phyloP scores from a whole-genome alignment of 2,888 invertebrate species.

The Drosophila quinaria region DNA sequence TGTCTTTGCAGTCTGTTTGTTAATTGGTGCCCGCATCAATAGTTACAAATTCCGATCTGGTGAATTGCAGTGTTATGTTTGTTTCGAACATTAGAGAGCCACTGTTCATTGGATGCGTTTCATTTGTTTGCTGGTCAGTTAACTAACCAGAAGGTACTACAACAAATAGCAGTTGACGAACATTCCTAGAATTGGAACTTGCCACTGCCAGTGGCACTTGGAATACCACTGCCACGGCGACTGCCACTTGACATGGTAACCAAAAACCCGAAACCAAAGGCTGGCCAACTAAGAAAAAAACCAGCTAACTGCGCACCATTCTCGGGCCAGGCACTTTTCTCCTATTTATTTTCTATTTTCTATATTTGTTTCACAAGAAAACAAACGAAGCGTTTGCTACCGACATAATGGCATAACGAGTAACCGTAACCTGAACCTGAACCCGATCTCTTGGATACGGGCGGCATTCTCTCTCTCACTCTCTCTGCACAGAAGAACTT shows the following conservation, averaged over 20 bases:
- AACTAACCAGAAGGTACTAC: conserved; percentile 43
- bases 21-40: conserved; percentile 45
- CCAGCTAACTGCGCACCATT: conserved; percentile 47
- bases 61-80: conserved; percentile 31
- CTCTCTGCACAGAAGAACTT: conserved; percentile 2
- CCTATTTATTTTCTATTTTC: conserved; percentile 6
- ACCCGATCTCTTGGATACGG: conserved; percentile 49
- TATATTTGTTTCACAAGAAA: conserved; percentile 48
- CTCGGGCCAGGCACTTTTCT: conserved; percentile 26
- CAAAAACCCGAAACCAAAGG: conserved; percentile 67
- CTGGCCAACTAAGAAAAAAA: conserved; percentile 37
- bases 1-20: conserved; percentile 27
- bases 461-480: conserved; percentile 33
- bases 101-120: conserved; percentile 35
- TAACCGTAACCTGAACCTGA: conserved; percentile 50
- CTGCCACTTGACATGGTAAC: conserved; percentile 76
- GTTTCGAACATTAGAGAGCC: conserved; percentile 44
- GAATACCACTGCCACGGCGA: conserved; percentile 19
- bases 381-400: conserved; percentile 71
- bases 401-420: conserved; percentile 48
- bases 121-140: conserved; percentile 49
- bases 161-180: conserved; percentile 45
- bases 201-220: conserved; percentile 30
- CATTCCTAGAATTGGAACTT: conserved; percentile 65
- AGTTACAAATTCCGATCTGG: conserved; percentile 24